Evolutionary conservation across 2,113 vertebrate genomes (phyloP), one percentile per base, ranked within the genome.

Genomic region (Tragelaphus strepsiceros): DNA sequence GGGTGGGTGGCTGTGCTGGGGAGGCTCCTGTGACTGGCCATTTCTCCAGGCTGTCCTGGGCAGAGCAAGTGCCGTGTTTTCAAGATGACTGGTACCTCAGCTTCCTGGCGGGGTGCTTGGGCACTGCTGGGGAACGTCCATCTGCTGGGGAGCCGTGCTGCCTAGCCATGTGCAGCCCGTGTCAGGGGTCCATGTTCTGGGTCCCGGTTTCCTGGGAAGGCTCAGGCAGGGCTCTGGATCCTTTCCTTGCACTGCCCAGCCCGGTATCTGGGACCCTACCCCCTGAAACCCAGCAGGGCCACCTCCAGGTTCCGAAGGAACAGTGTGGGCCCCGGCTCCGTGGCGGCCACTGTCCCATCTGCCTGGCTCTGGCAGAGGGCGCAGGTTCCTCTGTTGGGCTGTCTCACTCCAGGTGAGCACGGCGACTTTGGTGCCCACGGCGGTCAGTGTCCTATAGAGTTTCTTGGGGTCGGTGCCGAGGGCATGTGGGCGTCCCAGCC

Each of bases 151-250:
- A 4, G 8, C 51, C 13, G 2, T 0, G 3, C 54, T 49, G 49
- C 46, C 43, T 4, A 1, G 35, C 14, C 1, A 0, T 0, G 30
- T 28, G 77, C 4, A 11, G 15, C 15, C 2, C 1, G 3, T n/a
- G 32, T 13, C 1, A 6, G 19, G 51, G 43, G 35, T 15, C 51
- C 11, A 3, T 10, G 17, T 17, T 85, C 28, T 14, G 35, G 30
- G 91, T 88, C 5, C 1, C 15, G 8, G 51, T 78, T 21, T 86
- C 39, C 61, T 58, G 26, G 49, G 32, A 56, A 74, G 84, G 30
- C 49, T 28, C 61, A 11, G 77, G 13, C 5, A 6, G 53, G 58
- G 16, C 46, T 43, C 30, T 24, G 35, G 21, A 24, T 4, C 43
- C 13, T 9, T 22, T 17, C 10, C 3, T 15, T 3, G 15, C 9